Evolutionary conservation across 2,797 vertebrate species (phyloP), one percentile per base, ranked within the genome.

Genomic region (Acanthis flammea): DNA sequence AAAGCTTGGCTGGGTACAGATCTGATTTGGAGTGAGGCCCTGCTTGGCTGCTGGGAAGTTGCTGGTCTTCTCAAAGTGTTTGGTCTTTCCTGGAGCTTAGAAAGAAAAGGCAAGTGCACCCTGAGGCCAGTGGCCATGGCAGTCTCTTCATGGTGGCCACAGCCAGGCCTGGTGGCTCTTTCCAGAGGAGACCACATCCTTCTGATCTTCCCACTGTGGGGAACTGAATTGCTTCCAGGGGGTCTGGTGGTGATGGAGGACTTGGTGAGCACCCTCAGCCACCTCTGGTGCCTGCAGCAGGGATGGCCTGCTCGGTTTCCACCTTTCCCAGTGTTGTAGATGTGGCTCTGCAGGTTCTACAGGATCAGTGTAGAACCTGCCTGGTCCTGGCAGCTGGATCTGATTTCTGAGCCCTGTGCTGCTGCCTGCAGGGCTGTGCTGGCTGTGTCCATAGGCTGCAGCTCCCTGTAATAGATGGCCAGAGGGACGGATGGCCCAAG

Each of bases 391-490:
- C 53, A 74, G 54, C 91, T 72, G 75, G 24, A 7, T 58, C 8
- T 53, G 60, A 35, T 39, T 81, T 44, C 39, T 37, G 15, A 76
- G 76, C 45, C 48, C 15, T 9, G 25, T 62, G 63, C 65, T 90
- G 80, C 88, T 94, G 86, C 73, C 65, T 65, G 88, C 73, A 54
- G 94, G 70, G 51, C 88, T 66, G 51, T 37, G 44, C 57, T n/a
- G 31, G 31, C 19, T n/a, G 30, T 57, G 57, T n/a, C 79, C 11
- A 5, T 7, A 11, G 39, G 39, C 61, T 94, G 82, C 28, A 33
- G 65, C 68, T 76, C 28, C 61, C 30, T 45, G n/a, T 92, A 78
- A 94, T 91, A 39, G 70, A 94, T 83, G 87, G 85, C 70, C 53
- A 60, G 70, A 68, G 76, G 89, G 87, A 90, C 14, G 7, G 72